Evolutionary conservation across 1,140 invertebrate species (phyloP).

Genomic region (Nasonia longicornis): DNA sequence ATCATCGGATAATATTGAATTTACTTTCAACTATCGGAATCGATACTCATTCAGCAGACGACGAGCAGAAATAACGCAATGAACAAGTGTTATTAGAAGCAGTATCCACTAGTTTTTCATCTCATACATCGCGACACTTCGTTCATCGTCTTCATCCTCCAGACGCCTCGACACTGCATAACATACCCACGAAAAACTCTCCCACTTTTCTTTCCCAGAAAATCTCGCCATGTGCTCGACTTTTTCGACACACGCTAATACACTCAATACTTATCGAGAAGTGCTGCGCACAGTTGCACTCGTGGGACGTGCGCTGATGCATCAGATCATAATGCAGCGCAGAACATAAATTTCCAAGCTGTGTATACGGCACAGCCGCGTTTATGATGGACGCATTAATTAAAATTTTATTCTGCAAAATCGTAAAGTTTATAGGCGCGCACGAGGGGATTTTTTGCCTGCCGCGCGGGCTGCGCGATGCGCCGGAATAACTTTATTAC

Average conservation of each 20-base stretch:
- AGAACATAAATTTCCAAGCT: constrained; percentile 39
- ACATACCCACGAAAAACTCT: neutral
- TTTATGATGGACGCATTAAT: constrained; percentile 38
- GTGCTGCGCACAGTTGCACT: neutral
- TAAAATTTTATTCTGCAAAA: constrained; percentile 44
- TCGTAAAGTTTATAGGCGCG: constrained; percentile 40
- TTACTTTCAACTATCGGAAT: neutral
- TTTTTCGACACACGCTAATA: constrained; percentile 2
- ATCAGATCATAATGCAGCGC: constrained; percentile 4
- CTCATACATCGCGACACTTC: neutral
- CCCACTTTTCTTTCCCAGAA: constrained; percentile 33
- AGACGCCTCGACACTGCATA: neutral
- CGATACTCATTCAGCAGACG: neutral
- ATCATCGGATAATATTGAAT: neutral
- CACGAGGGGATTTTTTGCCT: constrained; percentile 5
- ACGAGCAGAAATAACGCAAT: neutral
- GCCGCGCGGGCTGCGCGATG: neutral
- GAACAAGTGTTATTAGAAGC: neutral
- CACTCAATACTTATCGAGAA: neutral
- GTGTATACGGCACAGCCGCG: neutral
- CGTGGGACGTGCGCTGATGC: constrained; percentile 1
- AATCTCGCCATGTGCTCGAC: constrained; percentile 31
- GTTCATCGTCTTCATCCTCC: constrained; percentile 20
- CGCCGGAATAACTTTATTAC: constrained; percentile 49
- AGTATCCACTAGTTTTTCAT: neutral